Evolutionary conservation across 2,113 vertebrate species (phyloP).

Genomic region (Lota lota): DNA sequence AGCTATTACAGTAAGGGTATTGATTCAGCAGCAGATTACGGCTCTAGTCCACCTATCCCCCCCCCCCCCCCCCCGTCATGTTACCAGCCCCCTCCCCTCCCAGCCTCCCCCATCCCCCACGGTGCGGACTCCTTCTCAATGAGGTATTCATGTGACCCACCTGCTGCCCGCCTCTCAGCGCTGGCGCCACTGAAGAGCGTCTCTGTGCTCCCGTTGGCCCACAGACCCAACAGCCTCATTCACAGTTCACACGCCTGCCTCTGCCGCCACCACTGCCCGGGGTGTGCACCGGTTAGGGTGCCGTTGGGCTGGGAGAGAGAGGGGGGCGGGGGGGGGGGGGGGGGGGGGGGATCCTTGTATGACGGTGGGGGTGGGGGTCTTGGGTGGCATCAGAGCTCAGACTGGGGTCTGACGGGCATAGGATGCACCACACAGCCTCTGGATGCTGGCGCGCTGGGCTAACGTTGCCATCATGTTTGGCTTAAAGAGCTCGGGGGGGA

Average conservation of each 20-base stretch:
- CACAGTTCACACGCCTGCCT: conserved; percentile 68
- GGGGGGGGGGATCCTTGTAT: conserved; percentile 19
- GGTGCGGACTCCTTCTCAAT: conserved; percentile 67
- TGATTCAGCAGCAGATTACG: conserved; percentile 57
- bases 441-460: conserved; percentile 65
- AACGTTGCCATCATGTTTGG: conserved; percentile 77
- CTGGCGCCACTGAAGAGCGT: conserved; percentile 52
- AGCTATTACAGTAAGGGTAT: conserved; percentile 61
- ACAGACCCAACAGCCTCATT: conserved; percentile 54
- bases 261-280: conserved; percentile 46
- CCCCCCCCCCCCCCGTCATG: conserved; percentile 4
- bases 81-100: neutral
- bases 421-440: conserved; percentile 60
- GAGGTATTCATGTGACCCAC: conserved; percentile 75
- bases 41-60: conserved; percentile 15
- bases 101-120: conserved; percentile 22
- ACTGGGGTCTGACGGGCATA: conserved; percentile 41
- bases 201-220: conserved; percentile 62
- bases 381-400: conserved; percentile 45
- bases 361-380: conserved; percentile 34
- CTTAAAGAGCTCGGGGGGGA: conserved; percentile 70
- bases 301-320: neutral
- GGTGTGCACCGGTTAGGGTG: conserved; percentile 28
- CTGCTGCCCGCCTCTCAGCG: conserved; percentile 65
- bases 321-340: conserved; percentile 2